Base-by-base conservation (phyloP, 92 coral and sea anemone species). In the Galaxea fascicularis region DNA sequence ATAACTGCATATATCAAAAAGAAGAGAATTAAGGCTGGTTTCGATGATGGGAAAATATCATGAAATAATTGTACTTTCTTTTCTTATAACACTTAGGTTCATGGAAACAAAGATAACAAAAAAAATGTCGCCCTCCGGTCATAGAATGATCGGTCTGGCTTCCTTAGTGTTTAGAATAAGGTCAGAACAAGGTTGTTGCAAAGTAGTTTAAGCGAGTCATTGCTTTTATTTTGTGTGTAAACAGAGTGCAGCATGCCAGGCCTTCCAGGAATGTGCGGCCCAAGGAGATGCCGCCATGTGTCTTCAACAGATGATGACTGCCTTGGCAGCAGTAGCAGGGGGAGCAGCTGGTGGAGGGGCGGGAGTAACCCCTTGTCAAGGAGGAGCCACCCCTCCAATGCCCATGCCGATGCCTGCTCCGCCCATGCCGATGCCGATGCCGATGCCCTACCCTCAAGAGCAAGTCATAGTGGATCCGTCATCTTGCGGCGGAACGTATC, bases 401-500 rank as follows among this genome's bases (percentile, higher is more conserved):
- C 82, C 82, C 20, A 16, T 27, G 71, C 83, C 80, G 0, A 27
- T 52, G 49, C 82, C 69, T n/a, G 41, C 6, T 35, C 6, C 4
- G 2, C 80, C 80, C 0, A 31, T n/a, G n/a, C 79, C 82, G 0
- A 39, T 35, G 56, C 82, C 81, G 10, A 39, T 39, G 51, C 85
- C 85, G 0, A 68, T 68, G 39, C 66, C 79, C 6, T 53, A 53
- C 9, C 79, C 85, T 0, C n/a, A n/a, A n/a, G 77, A 39, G 58
- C 30, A 52, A 27, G 67, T 81, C 10, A 69, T 71, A 44, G 39
- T 82, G 45, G 69, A 70, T 58, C 78, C 86, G 29, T 21, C 31
- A 9, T 82, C 86, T 8, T 82, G 86, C 41, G 86, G 86, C 6
- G 86, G 86, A 11, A 70, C 86, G 0, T 82, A 82, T 54, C 86